Evolutionary conservation across 2,888 invertebrate genomes (phyloP), one percentile per base, ranked within the genome.

Genomic region (Spisula solida): DNA sequence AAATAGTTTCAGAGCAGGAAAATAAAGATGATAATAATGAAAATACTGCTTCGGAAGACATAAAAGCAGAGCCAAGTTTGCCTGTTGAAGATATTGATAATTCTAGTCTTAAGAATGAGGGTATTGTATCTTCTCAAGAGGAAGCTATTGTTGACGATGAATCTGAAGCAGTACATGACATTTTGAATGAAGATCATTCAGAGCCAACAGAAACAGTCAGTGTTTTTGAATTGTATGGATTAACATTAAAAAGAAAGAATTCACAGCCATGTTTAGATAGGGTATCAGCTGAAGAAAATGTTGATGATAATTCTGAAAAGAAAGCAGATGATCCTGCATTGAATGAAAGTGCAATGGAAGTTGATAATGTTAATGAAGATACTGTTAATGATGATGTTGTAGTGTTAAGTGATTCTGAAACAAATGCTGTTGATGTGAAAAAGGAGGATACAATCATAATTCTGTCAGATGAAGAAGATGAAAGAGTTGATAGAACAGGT

Each of bases 151-250:
- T 55, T 12, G 20, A 2, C 29, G 34, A 83, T 18, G 31, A 25
- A 56, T 47, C 25, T 60, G 60, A 87, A 31, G 14, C 5, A 20
- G 79, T 12, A 4, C 29, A 16, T 18, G 83, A 78, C 12, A 83
- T 16, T 80, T 20, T 47, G 31, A 41, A 56, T 56, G 34, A 41
- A 55, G 41, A 82, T 25, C 66, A 90, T 14, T 29, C n/a, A 31
- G 70, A 60, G 25, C 34, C 20, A 34, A 56, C 56, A 29, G 81
- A 85, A 87, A 84, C 84, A n/a, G 82, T 83, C 18, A 91, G 84
- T 86, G 86, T 91, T 25, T 91, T 91, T 91, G 90, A 91, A 34
- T 85, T 88, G 84, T 90, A 85, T 88, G 91, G 91, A 34, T 51
- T 90, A 85, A 91, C 79, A 47, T 91, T 55, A 88, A 88, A 85